These are phyloP conservation scores for Pyrgus malvae DNA, from an alignment of 2,888 invertebrate species.

Conservation along the genomic window DNA sequence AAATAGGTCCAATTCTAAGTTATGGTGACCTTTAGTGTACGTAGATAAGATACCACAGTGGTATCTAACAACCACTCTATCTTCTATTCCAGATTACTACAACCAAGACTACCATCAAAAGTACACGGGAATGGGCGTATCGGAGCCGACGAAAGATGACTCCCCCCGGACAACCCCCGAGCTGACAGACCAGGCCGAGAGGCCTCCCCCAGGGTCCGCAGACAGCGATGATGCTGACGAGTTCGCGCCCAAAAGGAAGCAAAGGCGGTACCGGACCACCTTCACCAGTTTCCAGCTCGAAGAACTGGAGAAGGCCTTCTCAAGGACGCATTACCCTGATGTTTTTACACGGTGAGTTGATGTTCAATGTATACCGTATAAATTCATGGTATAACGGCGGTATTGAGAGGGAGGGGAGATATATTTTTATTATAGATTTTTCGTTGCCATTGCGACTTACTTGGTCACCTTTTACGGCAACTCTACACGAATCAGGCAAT, in stretches of 20 bases:
- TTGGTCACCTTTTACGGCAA: too few relatives aligned
- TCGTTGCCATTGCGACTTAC: too few relatives aligned
- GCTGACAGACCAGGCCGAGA: constrained; percentile 69
- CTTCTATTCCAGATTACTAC: constrained; percentile 67
- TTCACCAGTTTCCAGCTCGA: constrained; percentile 97
- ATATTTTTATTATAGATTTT: too few relatives aligned
- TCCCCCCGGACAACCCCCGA: constrained; percentile 74
- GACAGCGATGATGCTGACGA: constrained; percentile 88
- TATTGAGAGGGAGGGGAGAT: too few relatives aligned
- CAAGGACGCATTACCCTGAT: constrained; percentile 98
- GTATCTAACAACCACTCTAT: too few relatives aligned
- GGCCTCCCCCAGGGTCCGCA: constrained; percentile 81
- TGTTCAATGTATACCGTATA: not conserved
- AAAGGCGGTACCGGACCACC: constrained; percentile 95
- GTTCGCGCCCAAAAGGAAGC: constrained; percentile 93
- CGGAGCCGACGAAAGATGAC: constrained; percentile 64
- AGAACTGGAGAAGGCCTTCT: constrained; percentile 97
- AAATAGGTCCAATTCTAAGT: too few relatives aligned
- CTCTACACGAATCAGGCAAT: too few relatives aligned
- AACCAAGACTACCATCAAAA: constrained; percentile 62
- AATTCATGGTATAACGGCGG: too few relatives aligned
- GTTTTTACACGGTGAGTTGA: constrained; percentile 93
- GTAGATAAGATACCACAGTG: not conserved
- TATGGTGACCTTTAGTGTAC: too few relatives aligned
- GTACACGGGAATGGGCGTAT: constrained; percentile 66